Base-by-base conservation (phyloP, 2,888 invertebrate genomes). In the Drosophila meridionalis region DNA sequence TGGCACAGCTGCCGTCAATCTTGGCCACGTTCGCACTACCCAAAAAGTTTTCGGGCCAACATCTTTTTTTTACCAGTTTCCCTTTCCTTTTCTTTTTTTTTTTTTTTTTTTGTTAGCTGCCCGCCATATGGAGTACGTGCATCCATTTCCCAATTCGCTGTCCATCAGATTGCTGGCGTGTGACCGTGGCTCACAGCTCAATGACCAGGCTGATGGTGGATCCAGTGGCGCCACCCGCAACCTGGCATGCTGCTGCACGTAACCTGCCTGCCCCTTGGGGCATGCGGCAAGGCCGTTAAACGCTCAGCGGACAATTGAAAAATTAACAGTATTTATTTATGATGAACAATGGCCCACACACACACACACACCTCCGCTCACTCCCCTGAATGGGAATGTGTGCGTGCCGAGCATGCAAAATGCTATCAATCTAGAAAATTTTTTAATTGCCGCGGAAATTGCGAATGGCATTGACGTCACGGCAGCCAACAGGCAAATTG, bases 321-420 rank as follows among this genome's bases (percentile, higher is more conserved):
- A 89, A 85, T 85, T 89, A 85, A 85, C 89, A 85, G 87, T 85
- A 89, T 85, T 85, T 89, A 89, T 85, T 89, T 89, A 85, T 89
- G 85, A 74, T 76, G 89, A 84, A 79, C 79, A 81, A 83, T 65
- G 61, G 69, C 9, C 6, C 50, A 28, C 26, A 40, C n/a, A 4
- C 36, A 62, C 42, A 26, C 30, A 9, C 26, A 26, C 45, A 26
- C 26, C 9, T n/a, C 36, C 14, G 26, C 1, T n/a, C 14, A 4
- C 42, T 30, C 28, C 34, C 3, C 30, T 32, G 43, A 28, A 30
- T 9, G 34, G 12, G 1, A 2, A 5, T 32, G 77, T 40, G 50
- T 83, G 79, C 85, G 85, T 85, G 85, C 64, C 43, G 26, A 38
- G 90, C 82, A 89, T 79, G 82, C 73, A 77, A 74, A 85, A 77